Base-by-base conservation (phyloP, 2,113 vertebrate genomes). In the Ophthalmolycus amberensis region DNA sequence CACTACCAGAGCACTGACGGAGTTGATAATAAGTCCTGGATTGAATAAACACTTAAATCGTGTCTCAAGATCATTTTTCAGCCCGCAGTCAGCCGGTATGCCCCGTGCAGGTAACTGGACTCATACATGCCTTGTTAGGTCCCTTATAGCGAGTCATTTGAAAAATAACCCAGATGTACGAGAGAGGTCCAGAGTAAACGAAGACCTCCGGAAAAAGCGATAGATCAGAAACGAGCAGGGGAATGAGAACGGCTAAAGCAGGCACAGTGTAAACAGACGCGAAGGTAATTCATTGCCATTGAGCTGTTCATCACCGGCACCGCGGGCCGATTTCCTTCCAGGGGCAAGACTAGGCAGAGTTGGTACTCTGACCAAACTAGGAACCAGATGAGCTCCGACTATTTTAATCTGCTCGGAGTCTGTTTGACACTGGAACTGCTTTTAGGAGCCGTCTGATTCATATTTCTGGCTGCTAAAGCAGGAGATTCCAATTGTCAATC, bases 11-110 rank as follows among this genome's bases (percentile, higher is more conserved):
- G 72, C 71, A 63, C 71, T 74, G 88, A 90, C 81, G 69, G 34
- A 60, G 84, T 88, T 91, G 79, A 91, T 88, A 87, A 90, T 93
- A 90, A 89, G 77, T 93, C 83, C 74, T 82, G 84, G 77, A 75
- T 67, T 79, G 82, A 83, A 88, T 93, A 92, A 91, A 94, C 91
- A 92, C 72, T 67, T 75, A 75, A 68, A 68, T 67, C 27, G 2
- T 66, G 71, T 73, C 74, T 79, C 48, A 3, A 59, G 76, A 59
- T 81, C 20, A 75, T 86, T 89, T 86, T 79, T 88, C 78, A 87
- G 76, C 59, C 38, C 12, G 64, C 37, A 85, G 87, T 75, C 67
- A 75, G 76, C 12, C 59, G 27, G 75, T 62, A 44, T 54, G 83
- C 81, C 70, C 84, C 32, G 22, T 48, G 78, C 88, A 88, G 87